phyloP scores from a whole-genome alignment of 1,140 invertebrate genomes.

The Drosophila asahinai region DNA sequence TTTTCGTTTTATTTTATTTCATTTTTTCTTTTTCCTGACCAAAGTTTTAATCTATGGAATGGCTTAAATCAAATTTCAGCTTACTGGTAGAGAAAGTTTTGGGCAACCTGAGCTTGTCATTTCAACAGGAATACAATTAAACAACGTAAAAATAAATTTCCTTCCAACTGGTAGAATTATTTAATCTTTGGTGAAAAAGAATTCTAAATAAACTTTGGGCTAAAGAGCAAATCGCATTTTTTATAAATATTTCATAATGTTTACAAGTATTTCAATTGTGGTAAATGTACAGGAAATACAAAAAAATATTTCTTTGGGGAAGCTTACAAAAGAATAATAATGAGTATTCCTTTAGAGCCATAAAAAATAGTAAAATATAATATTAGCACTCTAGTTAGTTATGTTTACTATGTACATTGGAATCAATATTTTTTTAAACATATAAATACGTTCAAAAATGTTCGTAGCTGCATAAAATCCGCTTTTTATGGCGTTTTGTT shows the following conservation, averaged over 20 bases:
- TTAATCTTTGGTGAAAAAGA: background rate
- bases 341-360: background rate
- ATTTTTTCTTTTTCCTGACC: background rate
- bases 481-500: background rate
- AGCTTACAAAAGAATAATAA: background rate
- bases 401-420: background rate
- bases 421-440: background rate
- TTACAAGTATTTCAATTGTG: background rate
- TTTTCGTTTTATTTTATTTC: constrained; percentile 19
- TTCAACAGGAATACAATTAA: constrained; percentile 14
- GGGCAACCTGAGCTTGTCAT: constrained; percentile 26
- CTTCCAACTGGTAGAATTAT: background rate
- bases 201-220: background rate
- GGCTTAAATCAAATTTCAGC: constrained; percentile 36
- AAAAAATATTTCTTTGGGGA: background rate
- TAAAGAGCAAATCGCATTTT: background rate
- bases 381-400: background rate
- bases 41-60: constrained; percentile 46
- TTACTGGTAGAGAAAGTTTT: constrained; percentile 19
- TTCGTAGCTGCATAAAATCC: background rate
- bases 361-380: background rate
- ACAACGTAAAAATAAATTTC: background rate
- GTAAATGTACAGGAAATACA: background rate
- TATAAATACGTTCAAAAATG: background rate
- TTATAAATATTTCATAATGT: background rate